Percentiles rank a stretch among this genome's conserved stretches.
Evolutionary conservation across 2,797 vertebrate genomes (phyloP).

Genomic region (Manis javanica): DNA sequence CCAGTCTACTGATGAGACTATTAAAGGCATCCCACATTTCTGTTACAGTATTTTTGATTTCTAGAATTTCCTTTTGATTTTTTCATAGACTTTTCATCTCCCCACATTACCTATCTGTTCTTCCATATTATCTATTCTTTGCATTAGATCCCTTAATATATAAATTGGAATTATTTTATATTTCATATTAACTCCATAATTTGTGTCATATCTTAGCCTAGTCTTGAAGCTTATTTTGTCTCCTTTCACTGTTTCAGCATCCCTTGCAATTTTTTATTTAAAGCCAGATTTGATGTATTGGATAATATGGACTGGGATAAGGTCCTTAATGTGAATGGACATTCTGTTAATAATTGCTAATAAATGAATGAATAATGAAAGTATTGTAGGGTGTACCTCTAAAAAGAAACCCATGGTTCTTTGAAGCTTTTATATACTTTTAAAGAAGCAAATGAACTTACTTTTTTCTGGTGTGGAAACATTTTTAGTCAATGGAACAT

Average conservation of each 20-base stretch:
- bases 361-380: neutral
- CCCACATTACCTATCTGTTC: neutral
- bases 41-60: neutral
- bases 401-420: neutral
- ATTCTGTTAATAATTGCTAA: slow-evolving; percentile 30
- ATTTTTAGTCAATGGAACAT: slow-evolving; percentile 33
- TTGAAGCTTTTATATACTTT: slow-evolving; percentile 16
- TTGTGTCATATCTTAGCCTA: neutral
- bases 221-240: neutral
- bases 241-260: neutral
- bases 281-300: neutral
- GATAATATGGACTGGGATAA: neutral
- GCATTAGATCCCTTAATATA: neutral
- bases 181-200: slow-evolving; percentile 1
- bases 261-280: slow-evolving; percentile 9
- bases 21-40: neutral
- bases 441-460: neutral
- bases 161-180: slow-evolving; percentile 25
- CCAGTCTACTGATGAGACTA: neutral
- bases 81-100: neutral
- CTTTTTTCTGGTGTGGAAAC: neutral
- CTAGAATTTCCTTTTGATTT: neutral
- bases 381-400: neutral
- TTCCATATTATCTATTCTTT: neutral
- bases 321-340: neutral